These are phyloP conservation scores for Apoda limacodes DNA, from an alignment of 2,888 invertebrate species.

Conservation along the genomic window DNA sequence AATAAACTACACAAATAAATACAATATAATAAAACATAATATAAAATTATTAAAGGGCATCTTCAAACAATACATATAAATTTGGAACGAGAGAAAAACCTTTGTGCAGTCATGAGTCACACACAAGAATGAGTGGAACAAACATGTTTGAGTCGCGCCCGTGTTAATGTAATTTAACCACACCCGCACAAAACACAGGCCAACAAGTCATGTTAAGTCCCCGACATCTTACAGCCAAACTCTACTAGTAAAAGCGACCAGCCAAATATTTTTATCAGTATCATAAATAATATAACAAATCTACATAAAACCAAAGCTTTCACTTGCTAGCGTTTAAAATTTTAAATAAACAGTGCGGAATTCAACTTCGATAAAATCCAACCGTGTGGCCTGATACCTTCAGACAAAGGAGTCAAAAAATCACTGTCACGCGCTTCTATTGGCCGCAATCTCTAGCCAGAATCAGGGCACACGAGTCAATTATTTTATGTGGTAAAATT, in stretches of 20 bases:
- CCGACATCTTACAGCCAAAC: conserved; percentile 59
- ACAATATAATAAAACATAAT: too few relatives aligned
- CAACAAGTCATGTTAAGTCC: too few relatives aligned
- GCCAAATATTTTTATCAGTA: conserved; percentile 47
- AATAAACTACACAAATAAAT: too few relatives aligned
- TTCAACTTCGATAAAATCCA: conserved; percentile 25
- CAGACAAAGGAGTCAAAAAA: conserved; percentile 1
- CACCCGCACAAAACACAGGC: conserved; percentile 24
- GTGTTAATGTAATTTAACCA: conserved; percentile 33
- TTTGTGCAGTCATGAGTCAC: too few relatives aligned
- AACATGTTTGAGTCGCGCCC: too few relatives aligned
- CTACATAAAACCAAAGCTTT: conserved; percentile 25
- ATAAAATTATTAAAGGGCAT: too few relatives aligned
- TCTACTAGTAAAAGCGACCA: conserved; percentile 55
- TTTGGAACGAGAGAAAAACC: too few relatives aligned
- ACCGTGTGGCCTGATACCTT: conserved; percentile 25
- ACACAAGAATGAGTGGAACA: too few relatives aligned
- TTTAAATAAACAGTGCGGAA: conserved; percentile 41
- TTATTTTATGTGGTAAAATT: conserved; percentile 23
- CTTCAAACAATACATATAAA: too few relatives aligned
- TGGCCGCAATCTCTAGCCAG: conserved; percentile 21
- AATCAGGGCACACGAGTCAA: conserved; percentile 28
- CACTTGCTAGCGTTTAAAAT: conserved; percentile 50
- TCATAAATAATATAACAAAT: conserved; percentile 31
- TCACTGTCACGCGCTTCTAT: conserved; percentile 22